Percentiles rank a stretch among this genome's conserved stretches.
These are phyloP conservation scores for Pachymerium ferrugineum DNA, from an alignment of 2,888 invertebrate genomes.

Conservation along the genomic window DNA sequence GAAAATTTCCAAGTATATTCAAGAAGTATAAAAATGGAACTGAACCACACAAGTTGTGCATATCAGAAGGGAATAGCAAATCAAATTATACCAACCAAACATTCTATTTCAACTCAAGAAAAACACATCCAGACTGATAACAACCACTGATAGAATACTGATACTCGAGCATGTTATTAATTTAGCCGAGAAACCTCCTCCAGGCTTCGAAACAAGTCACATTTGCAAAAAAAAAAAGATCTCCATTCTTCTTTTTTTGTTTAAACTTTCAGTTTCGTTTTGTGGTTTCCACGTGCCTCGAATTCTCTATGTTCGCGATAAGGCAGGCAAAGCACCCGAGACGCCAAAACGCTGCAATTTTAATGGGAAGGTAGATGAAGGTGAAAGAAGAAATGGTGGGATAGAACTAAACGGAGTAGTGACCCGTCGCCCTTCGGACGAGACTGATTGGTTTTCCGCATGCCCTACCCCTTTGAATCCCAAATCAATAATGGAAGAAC, in stretches of 20 bases:
- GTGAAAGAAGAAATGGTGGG: slow-evolving; percentile 17
- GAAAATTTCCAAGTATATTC: neutral
- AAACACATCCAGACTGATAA: neutral
- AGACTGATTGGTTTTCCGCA: slow-evolving; percentile 19
- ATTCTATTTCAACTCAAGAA: neutral
- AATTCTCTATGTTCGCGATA: neutral
- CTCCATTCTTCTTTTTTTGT: too few relatives aligned
- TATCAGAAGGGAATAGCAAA: neutral
- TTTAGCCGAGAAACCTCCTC: neutral
- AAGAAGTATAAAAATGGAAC: neutral
- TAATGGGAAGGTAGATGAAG: slow-evolving; percentile 20
- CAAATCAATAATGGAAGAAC: slow-evolving; percentile 23
- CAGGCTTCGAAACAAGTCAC: neutral
- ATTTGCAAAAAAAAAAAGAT: neutral
- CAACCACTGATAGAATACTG: too few relatives aligned
- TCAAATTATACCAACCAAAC: neutral
- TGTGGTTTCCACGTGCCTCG: too few relatives aligned
- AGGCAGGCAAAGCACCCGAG: neutral
- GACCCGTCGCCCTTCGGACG: slow-evolving; percentile 1
- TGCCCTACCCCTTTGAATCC: slow-evolving; percentile 23
- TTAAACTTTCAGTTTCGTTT: neutral
- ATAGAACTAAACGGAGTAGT: too few relatives aligned
- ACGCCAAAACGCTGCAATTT: slow-evolving; percentile 11
- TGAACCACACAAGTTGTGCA: neutral
- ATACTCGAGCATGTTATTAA: neutral